Evolutionary conservation across 2,797 vertebrate genomes (phyloP), one percentile per base, ranked within the genome.

Genomic region (Eupleurogrammus muticus): DNA sequence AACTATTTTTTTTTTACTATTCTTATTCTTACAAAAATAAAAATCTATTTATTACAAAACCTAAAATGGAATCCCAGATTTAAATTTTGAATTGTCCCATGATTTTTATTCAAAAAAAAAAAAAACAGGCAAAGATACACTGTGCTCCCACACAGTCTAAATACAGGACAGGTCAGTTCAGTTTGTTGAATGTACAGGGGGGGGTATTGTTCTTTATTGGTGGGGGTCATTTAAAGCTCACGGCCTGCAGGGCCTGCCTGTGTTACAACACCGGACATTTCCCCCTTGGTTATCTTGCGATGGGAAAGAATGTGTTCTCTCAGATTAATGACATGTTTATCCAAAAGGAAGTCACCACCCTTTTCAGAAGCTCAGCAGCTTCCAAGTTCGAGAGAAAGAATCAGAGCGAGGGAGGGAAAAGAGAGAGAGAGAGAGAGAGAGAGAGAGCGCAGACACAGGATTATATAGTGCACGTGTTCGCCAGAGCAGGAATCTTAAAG

Each of bases 321-420:
- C 94, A 96, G 95, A 96, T 96, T 97, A 97, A 96, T 96, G 95
- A 95, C 95, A 96, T 97, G 95, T 97, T 98, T 98, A 96, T 96
- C 96, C 95, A 40, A 97, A 95, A 98, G 97, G 97, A 99, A 99
- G 95, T 97, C 91, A 35, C 96, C 97, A 93, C 97, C 97, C 97
- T 95, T 96, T 96, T 95, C 93, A 93, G 94, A 95, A 96, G 95
- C 95, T 93, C 90, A 68, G 85, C 92, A 94, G 94, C 94, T 95
- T 96, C 95, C 94, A 84, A 95, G 95, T 92, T 93, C 90, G 89
- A 93, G 88, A 90, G 82, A 87, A 81, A 79, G 83, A 82, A 84
- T 77, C 73, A 84, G 83, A 88, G 92, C 70, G 84, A 79, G 72
- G 77, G 79, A 84, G 82, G 14, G 73, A 74, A 69, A 68, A 73